Evolutionary conservation across 1,140 invertebrate species (phyloP), one percentile per base, ranked within the genome.

Genomic region (Latrodectus geometricus): DNA sequence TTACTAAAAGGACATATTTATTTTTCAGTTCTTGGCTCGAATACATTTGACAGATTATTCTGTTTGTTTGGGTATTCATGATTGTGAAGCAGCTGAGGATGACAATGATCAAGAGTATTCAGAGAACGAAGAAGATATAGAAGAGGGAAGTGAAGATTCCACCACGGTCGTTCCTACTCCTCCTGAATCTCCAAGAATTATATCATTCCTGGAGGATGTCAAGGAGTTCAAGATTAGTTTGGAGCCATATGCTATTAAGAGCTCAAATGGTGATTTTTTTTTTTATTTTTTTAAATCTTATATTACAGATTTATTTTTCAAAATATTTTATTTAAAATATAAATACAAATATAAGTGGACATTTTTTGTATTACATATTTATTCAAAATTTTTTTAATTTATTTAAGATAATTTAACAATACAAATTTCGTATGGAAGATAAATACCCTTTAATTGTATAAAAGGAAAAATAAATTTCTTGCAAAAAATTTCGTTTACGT

Each of bases 1-100:
- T 61, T 61, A 17, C 17, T 14, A 61, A 61, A 61, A 35, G 35
- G 5, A 35, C 5, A 3, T 35, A 35, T 35, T 35, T 35, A 86
- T 72, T 85, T 89, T 89, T 9, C 89, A 99, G 95, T 99, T 99
- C 92, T 92, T 99, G 74, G 95, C 96, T 9, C 95, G 95, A 90
- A 92, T 99, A 69, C 97, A 99, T 92, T 93, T 99, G 88, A 99
- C 99, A 97, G 98, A 99, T 92, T 99, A 99, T 91, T 99, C 97
- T 75, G 92, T 99, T 52, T 93, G 99, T 85, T 93, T 99, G 80
- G 98, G 98, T 86, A 95, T 98, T 88, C 96, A 98, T 90, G 97
- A 99, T 91, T 95, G 95, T 91, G 95, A 95, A 52, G 92, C 94
- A 86, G 96, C 95, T 21, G 96, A 96, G 90, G 86, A 88, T 17